These are phyloP conservation scores for Arctopsyche grandis DNA, from an alignment of 1,140 invertebrate genomes.

Conservation along the genomic window DNA sequence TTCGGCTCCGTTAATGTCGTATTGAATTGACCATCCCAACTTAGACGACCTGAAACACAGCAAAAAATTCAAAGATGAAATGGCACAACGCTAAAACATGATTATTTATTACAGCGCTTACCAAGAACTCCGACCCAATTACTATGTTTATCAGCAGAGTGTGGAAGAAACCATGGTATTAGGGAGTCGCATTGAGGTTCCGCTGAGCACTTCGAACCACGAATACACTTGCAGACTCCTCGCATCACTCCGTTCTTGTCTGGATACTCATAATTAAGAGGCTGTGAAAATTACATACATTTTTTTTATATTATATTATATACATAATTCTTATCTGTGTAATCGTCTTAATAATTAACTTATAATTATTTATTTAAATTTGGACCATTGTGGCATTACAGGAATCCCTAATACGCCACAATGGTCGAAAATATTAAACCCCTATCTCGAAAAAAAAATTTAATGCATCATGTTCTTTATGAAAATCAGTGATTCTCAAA, in stretches of 20 bases:
- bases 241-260: constrained; percentile 66
- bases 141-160: constrained; percentile 81
- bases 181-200: constrained; percentile 80
- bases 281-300: not conserved
- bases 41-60: constrained; percentile 67
- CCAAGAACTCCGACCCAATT: constrained; percentile 78
- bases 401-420: no score
- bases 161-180: constrained; percentile 85
- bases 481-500: no score
- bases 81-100: not conserved
- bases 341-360: no score
- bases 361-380: no score
- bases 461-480: no score
- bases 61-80: not conserved
- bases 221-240: constrained; percentile 76
- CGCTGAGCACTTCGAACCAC: constrained; percentile 67
- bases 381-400: no score
- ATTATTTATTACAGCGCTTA: not conserved
- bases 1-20: constrained; percentile 84
- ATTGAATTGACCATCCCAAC: constrained; percentile 81
- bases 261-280: not conserved
- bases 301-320: no score
- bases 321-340: no score
- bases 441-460: no score
- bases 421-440: no score